Evolutionary conservation across 1,140 invertebrate genomes (phyloP).

Genomic region (Drosophila rhopaloa): DNA sequence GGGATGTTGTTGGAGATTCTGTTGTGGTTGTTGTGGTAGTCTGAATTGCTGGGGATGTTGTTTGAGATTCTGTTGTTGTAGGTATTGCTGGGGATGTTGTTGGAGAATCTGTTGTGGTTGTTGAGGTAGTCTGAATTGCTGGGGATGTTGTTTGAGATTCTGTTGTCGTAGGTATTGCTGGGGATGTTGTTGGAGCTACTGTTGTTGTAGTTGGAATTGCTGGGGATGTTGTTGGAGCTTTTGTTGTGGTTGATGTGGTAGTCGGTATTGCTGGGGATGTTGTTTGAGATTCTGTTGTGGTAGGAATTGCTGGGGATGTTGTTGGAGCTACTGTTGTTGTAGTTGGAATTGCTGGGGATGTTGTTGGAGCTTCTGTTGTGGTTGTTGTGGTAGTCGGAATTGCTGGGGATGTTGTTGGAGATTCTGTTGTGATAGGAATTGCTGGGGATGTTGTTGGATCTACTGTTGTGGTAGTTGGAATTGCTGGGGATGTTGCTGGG

Average conservation of each 20-base stretch:
- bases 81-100: constrained; percentile 5
- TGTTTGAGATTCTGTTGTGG: not conserved
- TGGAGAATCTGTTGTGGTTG: not conserved
- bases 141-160: not conserved
- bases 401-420: not conserved
- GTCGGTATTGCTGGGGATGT: constrained; percentile 10
- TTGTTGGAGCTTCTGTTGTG: not conserved
- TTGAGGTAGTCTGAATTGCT: not conserved
- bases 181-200: not conserved
- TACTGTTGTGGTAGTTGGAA: constrained; percentile 5
- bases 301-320: not conserved
- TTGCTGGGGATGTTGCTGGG: not conserved
- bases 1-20: too few relatives aligned
- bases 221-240: not conserved
- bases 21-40: too few relatives aligned
- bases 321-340: too few relatives aligned
- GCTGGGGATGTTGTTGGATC: not conserved
- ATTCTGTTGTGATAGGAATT: not conserved
- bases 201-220: constrained; percentile 4
- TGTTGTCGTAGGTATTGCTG: not conserved
- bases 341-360: too few relatives aligned
- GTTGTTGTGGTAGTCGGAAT: not conserved
- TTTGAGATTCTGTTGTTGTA: too few relatives aligned
- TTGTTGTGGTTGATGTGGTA: constrained; percentile 3
- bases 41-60: too few relatives aligned